Base-by-base conservation (phyloP, 2,888 invertebrate species). In the Habroteleia sp. region DNA sequence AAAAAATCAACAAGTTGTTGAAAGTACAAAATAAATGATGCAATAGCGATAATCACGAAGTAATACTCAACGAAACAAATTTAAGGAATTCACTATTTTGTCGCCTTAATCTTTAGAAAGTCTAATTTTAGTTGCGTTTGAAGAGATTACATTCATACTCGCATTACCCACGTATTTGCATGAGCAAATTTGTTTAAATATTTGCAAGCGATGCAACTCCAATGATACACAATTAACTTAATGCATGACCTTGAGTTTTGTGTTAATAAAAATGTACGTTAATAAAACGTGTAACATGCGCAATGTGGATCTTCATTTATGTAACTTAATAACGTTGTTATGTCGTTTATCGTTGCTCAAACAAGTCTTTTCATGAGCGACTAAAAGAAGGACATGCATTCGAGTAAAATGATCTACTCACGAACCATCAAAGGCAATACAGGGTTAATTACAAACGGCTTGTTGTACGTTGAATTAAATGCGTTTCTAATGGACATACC, bases 271-370 rank as follows among this genome's bases (percentile, higher is more conserved):
- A 54, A 27, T 37, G 37, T 60, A 37, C 39, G 17, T 50, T 50
- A 31, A 41, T 50, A 13, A 50, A 50, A 11, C 41, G 25, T 33
- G 29, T 39, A 6, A 58, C 13, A 27, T 41, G 46, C 42, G 37
- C 50, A 46, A 44, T 44, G 60, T 52, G 60, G 37, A 44, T 52
- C 52, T 69, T 60, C 44, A 60, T 69, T 69, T 69, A 69, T 60
- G 42, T 69, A 69, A 60, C 52, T 39, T 46, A 62, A 71, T 71
- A 71, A 62, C 46, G 62, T 44, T 46, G 44, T 62, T 71, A 62
- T 62, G 62, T 71, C 52, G 46, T 48, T 54, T 25, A 11, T 52
- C 52, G 27, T 35, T 7, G 27, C 25, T 50, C 14, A 4, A 42
- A 52, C 42, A 10, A 14, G 44, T 54, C 54, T 41, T 50, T 66